Evolutionary conservation across 1,140 invertebrate species (phyloP).

Genomic region (Leptonema lineaticorne): DNA sequence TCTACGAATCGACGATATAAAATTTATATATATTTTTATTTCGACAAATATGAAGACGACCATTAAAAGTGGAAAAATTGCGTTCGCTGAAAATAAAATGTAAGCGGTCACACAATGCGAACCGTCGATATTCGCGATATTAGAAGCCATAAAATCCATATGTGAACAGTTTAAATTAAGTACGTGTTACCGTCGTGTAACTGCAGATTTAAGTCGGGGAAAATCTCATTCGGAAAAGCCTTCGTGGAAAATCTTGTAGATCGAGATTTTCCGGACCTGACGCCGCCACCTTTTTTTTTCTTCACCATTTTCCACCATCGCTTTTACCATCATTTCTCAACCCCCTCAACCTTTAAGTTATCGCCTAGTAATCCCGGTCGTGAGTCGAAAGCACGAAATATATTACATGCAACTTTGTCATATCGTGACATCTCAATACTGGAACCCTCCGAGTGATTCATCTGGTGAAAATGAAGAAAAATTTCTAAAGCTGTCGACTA

Average conservation of each 20-base stretch:
- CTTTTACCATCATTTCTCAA: not conserved
- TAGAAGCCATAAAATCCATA: slow-evolving; percentile 38
- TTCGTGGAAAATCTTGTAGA: not conserved
- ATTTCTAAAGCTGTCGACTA: not conserved
- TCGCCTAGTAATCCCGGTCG: slow-evolving; percentile 16
- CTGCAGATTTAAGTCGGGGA: slow-evolving; percentile 40
- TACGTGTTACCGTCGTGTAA: slow-evolving; percentile 41
- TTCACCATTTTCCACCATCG: not conserved
- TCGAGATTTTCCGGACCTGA: not conserved
- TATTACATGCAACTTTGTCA: slow-evolving; percentile 22
- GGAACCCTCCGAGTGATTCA: not conserved
- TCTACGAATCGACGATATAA: too few species aligned
- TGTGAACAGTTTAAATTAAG: slow-evolving; percentile 42
- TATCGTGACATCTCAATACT: slow-evolving; percentile 18
- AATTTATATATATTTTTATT: too few species aligned
- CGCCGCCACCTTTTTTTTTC: not conserved
- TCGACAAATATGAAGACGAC: too few species aligned
- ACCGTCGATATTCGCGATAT: slow-evolving; percentile 34
- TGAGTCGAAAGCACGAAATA: slow-evolving; percentile 19
- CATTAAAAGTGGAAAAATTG: too few species aligned
- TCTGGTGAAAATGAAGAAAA: not conserved
- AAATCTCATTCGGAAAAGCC: slow-evolving; percentile 30
- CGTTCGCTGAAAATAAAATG: not conserved
- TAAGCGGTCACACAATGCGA: slow-evolving; percentile 1
- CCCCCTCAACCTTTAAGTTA: not conserved